Evolutionary conservation across 1,140 invertebrate species (phyloP).

Genomic region (Venturia canescens): DNA sequence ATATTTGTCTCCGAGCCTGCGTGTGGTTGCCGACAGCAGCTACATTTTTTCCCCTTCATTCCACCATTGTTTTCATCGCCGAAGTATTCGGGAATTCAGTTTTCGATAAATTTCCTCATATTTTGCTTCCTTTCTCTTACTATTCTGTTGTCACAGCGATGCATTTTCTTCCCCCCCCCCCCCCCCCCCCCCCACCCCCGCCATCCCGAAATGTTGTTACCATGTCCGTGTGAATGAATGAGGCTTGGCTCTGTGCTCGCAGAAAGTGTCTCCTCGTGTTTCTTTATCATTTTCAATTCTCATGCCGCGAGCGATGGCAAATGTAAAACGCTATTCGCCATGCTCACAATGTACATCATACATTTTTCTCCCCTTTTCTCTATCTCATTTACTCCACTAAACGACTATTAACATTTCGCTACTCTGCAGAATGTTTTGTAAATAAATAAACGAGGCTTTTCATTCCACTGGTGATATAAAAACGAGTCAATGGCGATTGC

Average conservation of each 20-base stretch:
- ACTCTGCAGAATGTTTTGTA: neutral
- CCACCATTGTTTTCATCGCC: constrained; percentile 35
- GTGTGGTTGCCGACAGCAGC: constrained; percentile 31
- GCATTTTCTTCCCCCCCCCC: constrained; percentile 22
- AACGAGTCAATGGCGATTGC: neutral
- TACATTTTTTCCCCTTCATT: constrained; percentile 51
- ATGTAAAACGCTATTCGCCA: neutral
- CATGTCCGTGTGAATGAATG: neutral
- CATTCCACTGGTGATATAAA: neutral
- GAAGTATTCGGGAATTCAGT: neutral
- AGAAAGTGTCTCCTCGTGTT: neutral
- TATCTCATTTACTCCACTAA: neutral
- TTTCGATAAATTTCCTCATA: constrained; percentile 4
- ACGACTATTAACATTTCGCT: neutral
- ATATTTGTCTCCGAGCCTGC: constrained; percentile 48
- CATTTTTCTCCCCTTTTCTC: constrained; percentile 11
- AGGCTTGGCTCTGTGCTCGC: constrained; percentile 4
- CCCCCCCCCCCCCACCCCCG: no score
- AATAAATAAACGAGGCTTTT: neutral
- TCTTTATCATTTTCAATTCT: constrained; percentile 25
- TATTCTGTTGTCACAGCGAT: constrained; percentile 38
- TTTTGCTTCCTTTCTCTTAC: constrained; percentile 34
- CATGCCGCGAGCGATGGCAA: constrained; percentile 25
- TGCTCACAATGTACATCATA: constrained; percentile 40
- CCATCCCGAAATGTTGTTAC: no score